phyloP scores from a whole-genome alignment of 2,797 vertebrate genomes.

The Molossus molossus region DNA sequence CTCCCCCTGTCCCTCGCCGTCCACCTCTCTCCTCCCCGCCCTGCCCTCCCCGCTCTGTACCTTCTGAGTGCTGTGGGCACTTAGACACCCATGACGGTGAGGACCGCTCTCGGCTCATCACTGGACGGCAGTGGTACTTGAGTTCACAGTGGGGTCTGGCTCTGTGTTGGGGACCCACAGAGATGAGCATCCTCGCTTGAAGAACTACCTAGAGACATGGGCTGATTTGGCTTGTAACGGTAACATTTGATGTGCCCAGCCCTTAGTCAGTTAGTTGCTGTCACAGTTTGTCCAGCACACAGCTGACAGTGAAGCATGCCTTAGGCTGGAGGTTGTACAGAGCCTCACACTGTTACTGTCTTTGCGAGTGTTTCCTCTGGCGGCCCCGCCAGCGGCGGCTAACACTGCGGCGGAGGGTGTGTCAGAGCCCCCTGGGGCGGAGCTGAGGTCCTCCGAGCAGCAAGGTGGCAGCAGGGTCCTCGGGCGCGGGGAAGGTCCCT shows the following conservation, averaged over 20 bases:
- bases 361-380: constrained; percentile 60
- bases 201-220: fast-evolving
- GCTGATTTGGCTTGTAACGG: background rate
- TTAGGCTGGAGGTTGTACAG: constrained; percentile 87
- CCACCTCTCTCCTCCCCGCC: background rate
- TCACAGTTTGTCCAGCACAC: constrained; percentile 85
- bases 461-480: background rate
- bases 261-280: constrained; percentile 81
- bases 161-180: background rate
- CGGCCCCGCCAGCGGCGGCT: background rate
- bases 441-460: background rate
- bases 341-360: constrained; percentile 81
- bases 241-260: constrained; percentile 41
- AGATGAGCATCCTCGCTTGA: fast-evolving
- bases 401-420: background rate
- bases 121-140: fast-evolving
- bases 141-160: background rate
- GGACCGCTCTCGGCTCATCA: background rate
- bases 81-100: background rate
- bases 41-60: background rate
- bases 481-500: fast-evolving
- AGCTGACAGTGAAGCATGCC: constrained; percentile 82
- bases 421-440: no score
- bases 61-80: background rate
- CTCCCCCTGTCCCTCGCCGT: background rate